Percentiles rank a stretch among this genome's conserved stretches.
These are phyloP conservation scores for Pedionomus torquatus DNA, from an alignment of 2,113 vertebrate genomes.

Conservation along the genomic window DNA sequence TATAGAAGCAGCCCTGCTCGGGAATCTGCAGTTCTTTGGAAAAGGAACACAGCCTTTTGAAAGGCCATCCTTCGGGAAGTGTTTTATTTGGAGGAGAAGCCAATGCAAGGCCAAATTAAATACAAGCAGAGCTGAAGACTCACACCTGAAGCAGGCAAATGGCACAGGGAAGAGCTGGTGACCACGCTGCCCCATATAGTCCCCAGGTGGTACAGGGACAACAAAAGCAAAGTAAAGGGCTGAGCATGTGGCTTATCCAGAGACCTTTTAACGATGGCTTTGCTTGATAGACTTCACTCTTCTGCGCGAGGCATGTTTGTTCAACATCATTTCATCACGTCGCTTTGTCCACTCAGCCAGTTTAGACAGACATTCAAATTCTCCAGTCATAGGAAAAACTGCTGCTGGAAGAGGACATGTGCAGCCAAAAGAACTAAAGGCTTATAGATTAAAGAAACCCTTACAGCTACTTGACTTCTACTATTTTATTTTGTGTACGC, in stretches of 20 bases:
- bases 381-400: neutral
- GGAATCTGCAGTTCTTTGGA: neutral
- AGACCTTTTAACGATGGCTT: neutral
- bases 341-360: neutral
- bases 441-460: neutral
- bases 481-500: neutral
- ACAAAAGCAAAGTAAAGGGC: neutral
- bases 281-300: neutral
- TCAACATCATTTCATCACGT: neutral
- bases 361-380: neutral
- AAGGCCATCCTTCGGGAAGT: neutral
- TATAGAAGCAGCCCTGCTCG: neutral
- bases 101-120: neutral
- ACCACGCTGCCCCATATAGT: rapidly evolving
- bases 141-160: neutral
- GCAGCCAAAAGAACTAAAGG: neutral
- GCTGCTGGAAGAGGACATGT: neutral
- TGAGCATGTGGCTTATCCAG: neutral
- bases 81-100: neutral
- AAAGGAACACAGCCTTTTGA: neutral
- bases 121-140: neutral
- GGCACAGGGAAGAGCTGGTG: neutral
- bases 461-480: neutral
- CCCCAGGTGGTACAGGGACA: neutral
- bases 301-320: neutral